phyloP scores from a whole-genome alignment of 2,888 invertebrate genomes.

The Argyresthia goedartella region DNA sequence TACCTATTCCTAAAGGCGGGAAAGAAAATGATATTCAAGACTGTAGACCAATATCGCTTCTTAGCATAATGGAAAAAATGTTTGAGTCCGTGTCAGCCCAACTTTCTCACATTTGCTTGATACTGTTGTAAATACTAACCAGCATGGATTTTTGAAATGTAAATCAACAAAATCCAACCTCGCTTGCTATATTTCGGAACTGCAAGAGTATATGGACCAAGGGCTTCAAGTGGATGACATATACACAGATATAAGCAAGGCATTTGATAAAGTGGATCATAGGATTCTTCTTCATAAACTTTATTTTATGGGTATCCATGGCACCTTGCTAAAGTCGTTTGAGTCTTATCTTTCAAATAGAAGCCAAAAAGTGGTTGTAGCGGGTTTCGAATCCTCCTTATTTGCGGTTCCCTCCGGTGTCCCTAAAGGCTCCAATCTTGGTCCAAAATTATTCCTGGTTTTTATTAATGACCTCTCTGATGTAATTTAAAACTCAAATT shows the following conservation, averaged over 20 bases:
- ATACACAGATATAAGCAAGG: neutral
- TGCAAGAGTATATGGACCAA: neutral
- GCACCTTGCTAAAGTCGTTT: neutral
- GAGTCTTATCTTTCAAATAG: too few relatives aligned
- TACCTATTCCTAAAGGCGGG: too few relatives aligned
- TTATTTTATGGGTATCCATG: neutral
- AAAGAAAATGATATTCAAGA: too few relatives aligned
- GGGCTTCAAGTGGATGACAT: neutral
- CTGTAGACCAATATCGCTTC: neutral
- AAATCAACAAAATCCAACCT: too few relatives aligned
- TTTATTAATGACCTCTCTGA: neutral
- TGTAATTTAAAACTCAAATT: neutral
- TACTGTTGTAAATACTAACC: neutral
- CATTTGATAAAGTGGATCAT: neutral
- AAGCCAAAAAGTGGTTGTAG: too few relatives aligned
- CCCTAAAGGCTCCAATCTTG: neutral
- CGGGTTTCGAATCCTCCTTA: too few relatives aligned
- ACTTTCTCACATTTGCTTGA: neutral
- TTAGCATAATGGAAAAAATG: neutral
- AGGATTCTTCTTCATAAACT: neutral
- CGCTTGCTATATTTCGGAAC: too few relatives aligned
- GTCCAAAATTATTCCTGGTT: neutral
- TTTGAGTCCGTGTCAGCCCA: neutral
- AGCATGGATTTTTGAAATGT: neutral
- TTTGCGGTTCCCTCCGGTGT: neutral